A percentile compares a stretch with the other conserved stretches of the same genome.
Conservation (phyloP, 2,888 invertebrate species). For the Pyrrhia umbra region DNA sequence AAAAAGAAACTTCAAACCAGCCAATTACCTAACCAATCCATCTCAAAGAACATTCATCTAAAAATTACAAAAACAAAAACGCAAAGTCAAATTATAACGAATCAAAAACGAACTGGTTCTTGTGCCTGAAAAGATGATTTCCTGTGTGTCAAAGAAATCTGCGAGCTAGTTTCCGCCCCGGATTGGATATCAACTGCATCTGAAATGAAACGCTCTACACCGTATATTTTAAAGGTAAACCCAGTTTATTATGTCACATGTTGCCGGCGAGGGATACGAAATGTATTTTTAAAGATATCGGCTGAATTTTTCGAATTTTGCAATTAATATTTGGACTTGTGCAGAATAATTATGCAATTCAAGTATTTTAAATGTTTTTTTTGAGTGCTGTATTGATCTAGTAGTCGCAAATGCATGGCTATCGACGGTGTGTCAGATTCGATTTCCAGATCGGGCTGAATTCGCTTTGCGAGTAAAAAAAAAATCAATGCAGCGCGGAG, state of each 20-base stretch:
- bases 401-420: no score
- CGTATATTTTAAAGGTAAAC: conserved; percentile 67
- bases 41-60: conserved; percentile 32
- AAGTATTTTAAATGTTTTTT: no score
- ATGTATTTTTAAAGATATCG: conserved; percentile 49
- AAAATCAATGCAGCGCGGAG: no score
- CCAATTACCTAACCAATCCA: conserved; percentile 32
- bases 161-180: conserved; percentile 63
- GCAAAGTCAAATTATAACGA: conserved; percentile 43
- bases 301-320: conserved; percentile 22
- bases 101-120: conserved; percentile 48
- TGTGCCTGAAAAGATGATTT: conserved; percentile 67
- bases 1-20: conserved; percentile 11
- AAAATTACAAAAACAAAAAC: conserved; percentile 28
- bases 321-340: conserved; percentile 3
- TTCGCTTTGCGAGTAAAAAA: no score
- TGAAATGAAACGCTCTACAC: conserved; percentile 62
- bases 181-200: conserved; percentile 70
- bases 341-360: no score
- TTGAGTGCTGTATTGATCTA: no score
- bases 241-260: conserved; percentile 58
- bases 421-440: no score
- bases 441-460: no score
- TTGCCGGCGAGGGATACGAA: conserved; percentile 35
- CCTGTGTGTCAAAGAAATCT: conserved; percentile 70